Conservation (phyloP, 1,140 invertebrate species). For the Saxidomus purpurata region DNA sequence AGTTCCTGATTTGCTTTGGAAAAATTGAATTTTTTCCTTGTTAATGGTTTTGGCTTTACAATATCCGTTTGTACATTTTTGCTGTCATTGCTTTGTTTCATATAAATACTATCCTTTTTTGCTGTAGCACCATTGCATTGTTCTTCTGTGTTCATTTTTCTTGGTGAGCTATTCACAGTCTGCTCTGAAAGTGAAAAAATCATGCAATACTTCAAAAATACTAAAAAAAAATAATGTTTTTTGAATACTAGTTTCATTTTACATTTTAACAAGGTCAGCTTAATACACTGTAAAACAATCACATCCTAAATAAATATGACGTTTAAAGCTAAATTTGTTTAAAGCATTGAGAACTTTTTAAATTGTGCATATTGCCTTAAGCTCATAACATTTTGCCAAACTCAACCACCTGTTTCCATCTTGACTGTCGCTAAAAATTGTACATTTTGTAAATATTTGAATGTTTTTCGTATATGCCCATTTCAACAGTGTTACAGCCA, state of each 20-base stretch:
- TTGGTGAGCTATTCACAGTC: not conserved
- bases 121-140: not conserved
- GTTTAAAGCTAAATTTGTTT: no score
- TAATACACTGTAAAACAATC: no score
- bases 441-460: no score
- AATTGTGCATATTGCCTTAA: no score
- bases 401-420: no score
- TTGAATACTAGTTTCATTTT: not conserved
- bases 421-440: no score
- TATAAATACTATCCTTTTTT: not conserved
- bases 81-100: no score
- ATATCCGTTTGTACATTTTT: not conserved
- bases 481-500: no score
- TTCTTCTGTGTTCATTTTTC: not conserved
- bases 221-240: not conserved
- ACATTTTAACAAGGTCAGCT: not conserved
- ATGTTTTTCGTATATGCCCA: no score
- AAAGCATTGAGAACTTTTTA: no score
- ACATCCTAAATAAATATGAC: no score
- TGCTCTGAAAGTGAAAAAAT: not conserved
- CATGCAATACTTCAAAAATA: not conserved
- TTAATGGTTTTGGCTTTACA: not conserved
- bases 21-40: slow-evolving; percentile 10
- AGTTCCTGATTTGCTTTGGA: slow-evolving; percentile 23
- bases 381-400: no score